Evolutionary conservation across 2,113 vertebrate genomes (phyloP).

Genomic region (Chaetodon trifascialis): DNA sequence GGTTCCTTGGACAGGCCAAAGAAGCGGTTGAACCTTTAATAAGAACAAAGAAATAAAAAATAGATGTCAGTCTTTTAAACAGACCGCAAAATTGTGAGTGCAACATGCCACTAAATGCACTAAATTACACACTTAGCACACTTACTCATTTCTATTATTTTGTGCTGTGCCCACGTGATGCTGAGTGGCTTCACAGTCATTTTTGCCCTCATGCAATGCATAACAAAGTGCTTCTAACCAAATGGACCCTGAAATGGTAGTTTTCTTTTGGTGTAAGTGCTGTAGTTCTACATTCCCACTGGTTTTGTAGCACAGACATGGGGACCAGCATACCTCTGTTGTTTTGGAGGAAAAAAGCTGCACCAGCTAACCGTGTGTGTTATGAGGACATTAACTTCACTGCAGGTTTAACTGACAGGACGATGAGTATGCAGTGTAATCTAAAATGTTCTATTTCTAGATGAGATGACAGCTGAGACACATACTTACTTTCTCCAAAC

Average conservation of each 20-base stretch:
- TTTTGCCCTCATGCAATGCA: neutral
- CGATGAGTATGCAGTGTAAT: neutral
- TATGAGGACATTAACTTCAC: neutral
- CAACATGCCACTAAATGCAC: neutral
- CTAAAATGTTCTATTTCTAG: neutral
- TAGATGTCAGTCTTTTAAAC: neutral
- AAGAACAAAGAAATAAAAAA: neutral
- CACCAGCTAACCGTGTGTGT: neutral
- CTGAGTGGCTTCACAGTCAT: neutral
- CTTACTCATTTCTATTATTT: neutral
- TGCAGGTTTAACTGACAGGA: neutral
- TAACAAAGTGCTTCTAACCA: neutral
- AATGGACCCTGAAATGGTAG: neutral
- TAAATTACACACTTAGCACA: neutral
- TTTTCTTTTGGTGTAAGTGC: neutral
- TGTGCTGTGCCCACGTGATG: neutral
- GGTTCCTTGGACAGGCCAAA: constrained; percentile 81
- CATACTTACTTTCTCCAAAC: constrained; percentile 83
- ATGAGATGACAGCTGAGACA: neutral
- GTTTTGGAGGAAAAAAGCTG: neutral
- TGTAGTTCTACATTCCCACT: neutral
- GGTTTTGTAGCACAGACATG: neutral
- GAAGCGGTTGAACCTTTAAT: constrained; percentile 84
- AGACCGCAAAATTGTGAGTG: neutral
- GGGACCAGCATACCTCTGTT: neutral